Conservation (phyloP, 2,888 invertebrate species). For the Sialis lutaria region DNA sequence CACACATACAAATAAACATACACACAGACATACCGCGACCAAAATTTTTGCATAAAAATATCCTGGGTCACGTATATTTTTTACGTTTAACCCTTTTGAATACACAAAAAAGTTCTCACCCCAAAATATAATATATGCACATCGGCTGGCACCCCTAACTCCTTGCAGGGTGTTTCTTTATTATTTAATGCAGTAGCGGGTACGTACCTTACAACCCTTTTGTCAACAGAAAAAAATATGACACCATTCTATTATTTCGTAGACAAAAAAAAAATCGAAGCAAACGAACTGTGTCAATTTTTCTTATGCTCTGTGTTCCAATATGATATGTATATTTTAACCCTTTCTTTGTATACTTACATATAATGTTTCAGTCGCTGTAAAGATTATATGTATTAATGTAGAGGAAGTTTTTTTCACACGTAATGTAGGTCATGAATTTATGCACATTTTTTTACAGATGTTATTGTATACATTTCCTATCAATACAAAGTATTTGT, state of each 20-base stretch:
- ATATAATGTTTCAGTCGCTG: too few species aligned
- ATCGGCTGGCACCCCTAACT: constrained; percentile 21
- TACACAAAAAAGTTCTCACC: constrained; percentile 19
- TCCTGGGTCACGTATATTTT: background rate
- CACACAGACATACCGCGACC: too few species aligned
- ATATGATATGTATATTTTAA: too few species aligned
- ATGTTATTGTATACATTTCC: too few species aligned
- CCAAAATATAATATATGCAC: constrained; percentile 21
- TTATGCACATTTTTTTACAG: too few species aligned
- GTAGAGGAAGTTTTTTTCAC: too few species aligned
- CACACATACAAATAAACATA: too few species aligned
- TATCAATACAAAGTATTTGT: too few species aligned
- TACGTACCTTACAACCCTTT: constrained; percentile 20
- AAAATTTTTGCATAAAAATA: too few species aligned
- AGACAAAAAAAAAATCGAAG: constrained; percentile 23
- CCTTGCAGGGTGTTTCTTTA: constrained; percentile 29
- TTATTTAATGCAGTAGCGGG: background rate
- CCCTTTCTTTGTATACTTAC: too few species aligned
- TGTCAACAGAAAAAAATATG: constrained; percentile 26
- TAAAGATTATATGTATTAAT: too few species aligned
- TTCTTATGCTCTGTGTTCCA: constrained; percentile 10
- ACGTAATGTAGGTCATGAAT: too few species aligned
- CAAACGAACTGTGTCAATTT: constrained; percentile 30
- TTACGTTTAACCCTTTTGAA: background rate
- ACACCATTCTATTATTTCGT: constrained; percentile 26